Conservation (phyloP, 1,140 invertebrate species). For the Hypothenemus hampei region DNA sequence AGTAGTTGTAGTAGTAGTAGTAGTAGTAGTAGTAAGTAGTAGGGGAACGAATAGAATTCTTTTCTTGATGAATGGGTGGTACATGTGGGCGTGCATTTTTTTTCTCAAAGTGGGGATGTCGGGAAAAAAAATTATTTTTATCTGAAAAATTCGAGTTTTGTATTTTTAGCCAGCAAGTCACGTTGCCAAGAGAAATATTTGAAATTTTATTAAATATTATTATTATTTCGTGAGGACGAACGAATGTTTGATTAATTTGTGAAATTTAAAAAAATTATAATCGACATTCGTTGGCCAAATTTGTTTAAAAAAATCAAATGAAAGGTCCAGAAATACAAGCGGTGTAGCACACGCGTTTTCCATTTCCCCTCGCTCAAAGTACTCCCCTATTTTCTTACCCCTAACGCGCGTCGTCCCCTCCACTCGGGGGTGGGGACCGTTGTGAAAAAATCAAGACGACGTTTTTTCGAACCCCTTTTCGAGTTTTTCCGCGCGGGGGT, state of each 20-base stretch:
- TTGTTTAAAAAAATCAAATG: background rate
- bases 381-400: constrained; percentile 29
- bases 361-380: constrained; percentile 13
- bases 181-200: background rate
- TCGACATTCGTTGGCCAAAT: no score
- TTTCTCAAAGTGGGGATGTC: no score
- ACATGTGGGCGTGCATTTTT: no score
- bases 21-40: no score
- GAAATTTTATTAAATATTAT: background rate
- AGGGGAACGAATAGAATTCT: no score
- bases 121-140: no score
- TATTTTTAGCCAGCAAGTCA: background rate
- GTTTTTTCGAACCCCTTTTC: constrained; percentile 35
- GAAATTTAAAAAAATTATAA: no score
- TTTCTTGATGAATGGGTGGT: no score
- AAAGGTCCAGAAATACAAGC: constrained; percentile 5
- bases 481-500: constrained; percentile 29
- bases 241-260: no score
- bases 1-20: no score
- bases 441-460: constrained; percentile 37
- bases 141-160: background rate
- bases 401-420: constrained; percentile 20
- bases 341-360: constrained; percentile 2
- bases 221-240: no score
- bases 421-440: constrained; percentile 27